Conservation (phyloP, 2,888 invertebrate species). For the Arrhopalites spinosus region DNA sequence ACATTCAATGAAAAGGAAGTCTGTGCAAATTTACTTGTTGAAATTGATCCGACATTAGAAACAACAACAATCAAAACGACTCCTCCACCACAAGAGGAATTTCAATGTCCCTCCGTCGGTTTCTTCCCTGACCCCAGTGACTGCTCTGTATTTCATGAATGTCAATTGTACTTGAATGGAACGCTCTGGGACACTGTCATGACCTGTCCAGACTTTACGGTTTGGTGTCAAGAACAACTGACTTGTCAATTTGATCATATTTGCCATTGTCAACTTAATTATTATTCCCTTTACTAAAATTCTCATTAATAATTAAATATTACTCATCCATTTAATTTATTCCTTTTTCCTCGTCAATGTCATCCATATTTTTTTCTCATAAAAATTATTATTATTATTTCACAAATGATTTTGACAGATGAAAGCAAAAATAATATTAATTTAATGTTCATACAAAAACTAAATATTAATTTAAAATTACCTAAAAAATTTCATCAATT, state of each 20-base stretch:
- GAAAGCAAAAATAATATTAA: too few relatives aligned
- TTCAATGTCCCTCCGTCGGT: slow-evolving; percentile 3
- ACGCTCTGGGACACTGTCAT: not conserved
- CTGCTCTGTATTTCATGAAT: slow-evolving; percentile 19
- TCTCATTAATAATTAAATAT: too few relatives aligned
- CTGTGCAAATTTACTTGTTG: not conserved
- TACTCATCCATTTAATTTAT: too few relatives aligned
- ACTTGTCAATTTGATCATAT: not conserved
- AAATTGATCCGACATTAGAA: not conserved
- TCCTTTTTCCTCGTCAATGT: too few relatives aligned
- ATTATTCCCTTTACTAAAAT: not conserved
- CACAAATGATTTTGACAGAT: too few relatives aligned
- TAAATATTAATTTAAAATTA: too few relatives aligned
- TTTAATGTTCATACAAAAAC: too few relatives aligned
- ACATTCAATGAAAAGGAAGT: not conserved
- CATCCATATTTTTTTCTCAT: too few relatives aligned
- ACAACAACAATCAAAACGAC: not conserved
- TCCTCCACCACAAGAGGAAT: not conserved
- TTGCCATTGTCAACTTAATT: slow-evolving; percentile 4
- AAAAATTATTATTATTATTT: too few relatives aligned
- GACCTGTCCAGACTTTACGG: not conserved
- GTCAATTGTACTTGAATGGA: slow-evolving; percentile 6
- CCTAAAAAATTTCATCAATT: too few relatives aligned
- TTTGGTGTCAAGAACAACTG: slow-evolving; percentile 20
- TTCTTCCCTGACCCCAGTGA: slow-evolving; percentile 16